Base-by-base conservation (phyloP, 2,888 invertebrate genomes). In the Agonopterix arenella region DNA sequence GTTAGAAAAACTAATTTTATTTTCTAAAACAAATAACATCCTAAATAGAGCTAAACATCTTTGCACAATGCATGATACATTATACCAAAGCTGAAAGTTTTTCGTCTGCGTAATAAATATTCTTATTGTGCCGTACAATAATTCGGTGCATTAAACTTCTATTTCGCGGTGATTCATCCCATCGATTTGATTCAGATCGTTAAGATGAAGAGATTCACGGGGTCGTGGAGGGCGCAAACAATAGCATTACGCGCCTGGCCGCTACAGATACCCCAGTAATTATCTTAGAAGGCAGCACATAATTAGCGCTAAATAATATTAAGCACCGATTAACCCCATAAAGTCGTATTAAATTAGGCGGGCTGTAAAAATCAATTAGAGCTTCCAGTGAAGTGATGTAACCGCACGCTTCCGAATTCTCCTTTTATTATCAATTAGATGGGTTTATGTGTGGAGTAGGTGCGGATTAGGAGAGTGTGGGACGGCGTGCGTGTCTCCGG, bases 341-440 rank as follows among this genome's bases (percentile, higher is more conserved):
- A 77, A 76, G 74, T 78, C 73, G 65, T 58, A 76, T 83, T 74
- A 75, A 82, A 78, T 84, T 80, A 76, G 74, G 68, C 70, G 70
- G 68, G 76, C 74, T 76, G 77, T 85, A 85, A 85, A 86, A 84
- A 85, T 84, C 84, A 84, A 85, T 86, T 86, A 86, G 73, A 72
- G 64, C 66, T 68, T 73, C 68, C 68, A 70, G 69, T 64, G 63
- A 57, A 70, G 75, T 78, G 80, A 77, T 81, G 83, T 81, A 78
- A 80, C 82, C 82, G 77, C 83, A 84, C 83, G 83, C 81, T 77
- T 79, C 82, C 71, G 76, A 79, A 80, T 78, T 70, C 76, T 79
- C 76, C 80, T 83, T 84, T 86, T 86, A 86, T 88, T 86, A 84
- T 85, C 88, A 86, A 88, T 86, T 88, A 88, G 86, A 83, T 83